Conservation (phyloP, 2,113 vertebrate species). For the Bambusicola thoracicus region DNA sequence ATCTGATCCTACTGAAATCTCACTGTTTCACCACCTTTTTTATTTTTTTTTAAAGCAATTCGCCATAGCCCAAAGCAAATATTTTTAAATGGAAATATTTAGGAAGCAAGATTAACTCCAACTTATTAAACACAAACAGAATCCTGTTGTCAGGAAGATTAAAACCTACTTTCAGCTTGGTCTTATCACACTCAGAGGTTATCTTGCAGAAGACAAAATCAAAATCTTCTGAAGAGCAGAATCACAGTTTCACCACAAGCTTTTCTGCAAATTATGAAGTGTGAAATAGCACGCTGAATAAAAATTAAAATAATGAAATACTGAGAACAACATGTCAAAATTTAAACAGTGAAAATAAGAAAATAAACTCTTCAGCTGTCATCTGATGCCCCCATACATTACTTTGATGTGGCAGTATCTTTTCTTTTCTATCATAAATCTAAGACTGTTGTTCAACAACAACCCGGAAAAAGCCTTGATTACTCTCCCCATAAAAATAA, state of each 20-base stretch:
- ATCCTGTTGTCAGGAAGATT: background rate
- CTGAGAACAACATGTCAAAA: conserved; percentile 34
- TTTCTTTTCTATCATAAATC: background rate
- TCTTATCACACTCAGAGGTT: background rate
- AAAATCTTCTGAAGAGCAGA: background rate
- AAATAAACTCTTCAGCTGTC: conserved; percentile 8
- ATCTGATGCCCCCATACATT: background rate
- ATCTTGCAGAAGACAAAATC: background rate
- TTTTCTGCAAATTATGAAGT: conserved; percentile 36
- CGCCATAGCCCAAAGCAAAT: rapidly evolving
- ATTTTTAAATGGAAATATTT: background rate
- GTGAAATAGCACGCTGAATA: conserved; percentile 29
- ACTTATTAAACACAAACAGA: background rate
- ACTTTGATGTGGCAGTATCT: background rate
- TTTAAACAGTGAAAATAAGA: conserved; percentile 17
- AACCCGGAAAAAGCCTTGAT: background rate
- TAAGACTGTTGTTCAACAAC: background rate
- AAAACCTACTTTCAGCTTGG: background rate
- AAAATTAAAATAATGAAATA: conserved; percentile 15
- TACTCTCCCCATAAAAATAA: background rate
- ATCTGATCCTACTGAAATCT: background rate
- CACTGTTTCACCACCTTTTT: background rate
- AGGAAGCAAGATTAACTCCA: background rate
- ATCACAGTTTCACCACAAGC: background rate
- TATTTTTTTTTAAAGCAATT: no score